These are phyloP conservation scores for Cryptotis parvus DNA, from an alignment of 2,113 vertebrate genomes.

Conservation along the genomic window DNA sequence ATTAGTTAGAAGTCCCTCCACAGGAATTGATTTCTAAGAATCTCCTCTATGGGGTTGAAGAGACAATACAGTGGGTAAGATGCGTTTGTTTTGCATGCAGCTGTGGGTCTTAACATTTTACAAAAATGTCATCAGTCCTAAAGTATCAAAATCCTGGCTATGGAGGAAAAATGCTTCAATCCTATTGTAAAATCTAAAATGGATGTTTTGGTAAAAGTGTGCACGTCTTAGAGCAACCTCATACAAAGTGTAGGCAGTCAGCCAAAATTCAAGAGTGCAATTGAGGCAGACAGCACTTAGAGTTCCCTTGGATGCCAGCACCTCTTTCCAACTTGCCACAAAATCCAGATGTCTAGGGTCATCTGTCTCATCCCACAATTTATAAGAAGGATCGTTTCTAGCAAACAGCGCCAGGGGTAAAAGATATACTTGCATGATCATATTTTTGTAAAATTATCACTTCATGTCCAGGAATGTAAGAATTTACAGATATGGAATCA, in stretches of 20 bases:
- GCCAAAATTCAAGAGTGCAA: slow-evolving; percentile 62
- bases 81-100: too few relatives aligned
- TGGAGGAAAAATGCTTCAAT: slow-evolving; percentile 33
- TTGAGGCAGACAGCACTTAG: slow-evolving; percentile 71
- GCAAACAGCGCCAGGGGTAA: too few relatives aligned
- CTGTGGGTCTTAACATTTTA: too few relatives aligned
- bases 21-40: too few relatives aligned
- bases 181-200: slow-evolving; percentile 64
- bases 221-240: slow-evolving; percentile 45
- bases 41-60: too few relatives aligned
- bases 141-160: too few relatives aligned
- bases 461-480: neutral
- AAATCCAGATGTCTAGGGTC: neutral
- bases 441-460: neutral
- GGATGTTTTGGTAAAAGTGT: slow-evolving; percentile 36
- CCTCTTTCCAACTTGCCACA: too few relatives aligned
- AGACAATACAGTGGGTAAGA: too few relatives aligned
- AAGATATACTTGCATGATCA: neutral
- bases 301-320: too few relatives aligned
- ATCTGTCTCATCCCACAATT: neutral
- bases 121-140: too few relatives aligned
- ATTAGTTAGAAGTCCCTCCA: too few relatives aligned
- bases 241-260: slow-evolving; percentile 42
- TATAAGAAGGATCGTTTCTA: too few relatives aligned
- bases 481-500: neutral